Evolutionary conservation across 2,888 invertebrate genomes (phyloP), one percentile per base, ranked within the genome.

Genomic region (Osedax fenrisi): DNA sequence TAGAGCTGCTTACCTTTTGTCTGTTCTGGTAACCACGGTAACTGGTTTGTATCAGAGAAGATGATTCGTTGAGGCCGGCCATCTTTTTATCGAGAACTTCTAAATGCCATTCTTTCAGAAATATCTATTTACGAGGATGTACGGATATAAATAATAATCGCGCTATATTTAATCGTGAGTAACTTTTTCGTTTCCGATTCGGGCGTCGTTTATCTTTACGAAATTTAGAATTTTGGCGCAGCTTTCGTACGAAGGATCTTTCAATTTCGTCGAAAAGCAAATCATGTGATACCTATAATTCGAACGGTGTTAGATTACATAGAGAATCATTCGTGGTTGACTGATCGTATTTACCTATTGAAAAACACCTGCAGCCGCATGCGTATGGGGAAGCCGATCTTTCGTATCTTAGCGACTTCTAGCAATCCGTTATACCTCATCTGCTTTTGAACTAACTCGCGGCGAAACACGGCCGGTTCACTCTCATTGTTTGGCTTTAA

Each of bases 361-460:
- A 83, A 76, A 75, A 82, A 83, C 25, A 80, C 78, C 26, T 79
- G 77, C 67, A 80, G 80, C 61, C 76, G 78, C 62, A 81, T 77
- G 75, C 83, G 77, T 22, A 81, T 78, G 13, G 83, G 81, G 75
- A 79, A 83, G 2, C 83, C 83, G 24, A 80, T 78, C 72, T 79
- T 79, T 41, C 83, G 76, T 61, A 83, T 81, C 73, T 78, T 78
- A 26, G 80, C 79, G 3, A 82, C 81, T 75, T 83, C 82, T 61
- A 83, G 69, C 2, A 83, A 78, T n/a, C 83, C 83, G 61, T 81
- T 82, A 76, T 80, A 81, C 10, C 78, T 77, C 13, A 83, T 77
- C 75, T 83, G 83, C 17, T 78, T 76, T 25, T 76, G 56, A 0
- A 83, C 81, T 21, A 80, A 71, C 3, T 78, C 78, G 2, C 75